Base-by-base conservation (phyloP, 1,140 invertebrate species). In the Chrysomallon squamiferum region DNA sequence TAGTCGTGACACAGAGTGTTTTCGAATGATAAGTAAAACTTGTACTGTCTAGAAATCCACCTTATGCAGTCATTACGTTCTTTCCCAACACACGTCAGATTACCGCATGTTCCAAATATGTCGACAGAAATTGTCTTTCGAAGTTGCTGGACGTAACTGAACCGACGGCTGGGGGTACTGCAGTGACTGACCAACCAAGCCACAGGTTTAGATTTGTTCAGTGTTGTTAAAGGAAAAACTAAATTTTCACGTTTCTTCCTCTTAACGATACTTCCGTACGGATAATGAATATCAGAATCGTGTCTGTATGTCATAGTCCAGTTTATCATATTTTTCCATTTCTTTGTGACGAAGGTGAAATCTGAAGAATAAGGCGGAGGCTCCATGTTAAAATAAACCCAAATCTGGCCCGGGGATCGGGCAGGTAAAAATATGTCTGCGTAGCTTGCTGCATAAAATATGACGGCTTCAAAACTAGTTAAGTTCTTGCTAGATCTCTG, bases 1-100 rank as follows among this genome's bases (percentile, higher is more conserved):
- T 98, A 98, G 84, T 98, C 95, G 58, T 90, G 89, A 84, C 96
- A 98, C 78, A 97, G 96, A 0, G 95, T 96, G 85, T 98, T 98
- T 86, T 87, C 86, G 68, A 87, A 87, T 18, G 84, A 50, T 1
- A 87, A 57, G 63, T 87, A 87, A 60, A 78, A 78, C 41, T 75
- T 77, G 49, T 78, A 75, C 1, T 38, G 38, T 6, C 47, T 62
- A 27, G 47, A 27, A 11, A 75, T 22, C n/a, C 18, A 30, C 29
- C 62, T 18, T 25, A 49, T 22, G 49, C 70, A 69, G 15, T 57
- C 25, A n/a, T n/a, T 13, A 22, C 60, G 33, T n/a, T 69, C 33
- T 45, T 62, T 45, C 33, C 43, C 5, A 15, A 58, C 49, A 35
- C 73, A 75, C 29, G 50, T 30, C n/a, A 58, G 22, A 20, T 69